A percentile compares a stretch with the other conserved stretches of the same genome.
Evolutionary conservation across 2,113 vertebrate genomes (phyloP).

Genomic region (Myocastor coypus): DNA sequence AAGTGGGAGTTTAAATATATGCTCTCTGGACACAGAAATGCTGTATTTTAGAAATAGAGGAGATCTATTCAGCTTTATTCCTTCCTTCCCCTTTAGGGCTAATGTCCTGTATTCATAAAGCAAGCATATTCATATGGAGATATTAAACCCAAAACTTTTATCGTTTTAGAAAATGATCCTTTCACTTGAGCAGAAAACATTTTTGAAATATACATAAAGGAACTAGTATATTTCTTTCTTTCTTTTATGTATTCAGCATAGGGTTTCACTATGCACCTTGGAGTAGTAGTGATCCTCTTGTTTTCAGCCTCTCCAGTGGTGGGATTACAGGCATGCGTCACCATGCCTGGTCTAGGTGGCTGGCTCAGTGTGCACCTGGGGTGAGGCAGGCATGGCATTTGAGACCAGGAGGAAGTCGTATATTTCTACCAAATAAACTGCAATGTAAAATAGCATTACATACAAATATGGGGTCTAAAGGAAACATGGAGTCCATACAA

Average conservation of each 20-base stretch:
- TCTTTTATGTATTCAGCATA: too few relatives aligned
- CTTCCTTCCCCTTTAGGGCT: fast-evolving
- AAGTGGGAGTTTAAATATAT: neutral
- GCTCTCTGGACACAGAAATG: neutral
- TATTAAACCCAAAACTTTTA: neutral
- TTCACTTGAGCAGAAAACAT: neutral
- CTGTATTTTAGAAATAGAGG: neutral
- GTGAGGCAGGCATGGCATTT: too few relatives aligned
- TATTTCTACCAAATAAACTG: slow-evolving; percentile 19
- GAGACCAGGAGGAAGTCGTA: neutral
- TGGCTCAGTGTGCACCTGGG: too few relatives aligned
- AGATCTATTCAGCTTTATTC: neutral
- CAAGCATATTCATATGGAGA: neutral
- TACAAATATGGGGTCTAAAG: neutral
- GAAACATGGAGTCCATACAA: neutral
- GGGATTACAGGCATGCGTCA: too few relatives aligned
- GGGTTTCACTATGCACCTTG: too few relatives aligned
- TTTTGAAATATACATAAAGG: neutral
- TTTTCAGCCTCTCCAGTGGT: too few relatives aligned
- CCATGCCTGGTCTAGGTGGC: too few relatives aligned
- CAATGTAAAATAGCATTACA: neutral
- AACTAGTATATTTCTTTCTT: neutral
- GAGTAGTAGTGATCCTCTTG: too few relatives aligned
- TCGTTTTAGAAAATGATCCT: neutral
- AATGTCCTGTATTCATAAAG: neutral